These are phyloP conservation scores for Loriculus beryllinus DNA, from an alignment of 2,797 vertebrate genomes.

Conservation along the genomic window DNA sequence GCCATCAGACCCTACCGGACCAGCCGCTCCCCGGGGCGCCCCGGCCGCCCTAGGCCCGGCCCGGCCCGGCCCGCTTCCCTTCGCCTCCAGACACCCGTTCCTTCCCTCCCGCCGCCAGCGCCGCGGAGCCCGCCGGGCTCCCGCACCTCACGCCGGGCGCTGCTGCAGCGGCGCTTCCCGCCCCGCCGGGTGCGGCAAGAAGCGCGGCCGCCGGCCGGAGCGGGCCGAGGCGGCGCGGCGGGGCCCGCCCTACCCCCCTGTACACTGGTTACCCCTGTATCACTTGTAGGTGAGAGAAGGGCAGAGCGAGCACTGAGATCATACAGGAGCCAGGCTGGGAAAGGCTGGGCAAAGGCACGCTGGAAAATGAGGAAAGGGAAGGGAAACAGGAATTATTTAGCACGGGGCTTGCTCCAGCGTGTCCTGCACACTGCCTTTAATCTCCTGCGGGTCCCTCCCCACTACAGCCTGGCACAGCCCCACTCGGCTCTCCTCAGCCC, in stretches of 20 bases:
- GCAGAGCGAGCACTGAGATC: neutral
- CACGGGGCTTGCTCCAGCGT: constrained; percentile 33
- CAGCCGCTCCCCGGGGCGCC: neutral
- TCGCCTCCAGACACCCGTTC: neutral
- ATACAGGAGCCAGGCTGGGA: neutral
- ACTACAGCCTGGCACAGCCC: neutral
- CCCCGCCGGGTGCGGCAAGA: neutral
- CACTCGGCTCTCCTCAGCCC: neutral
- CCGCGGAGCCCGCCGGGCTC: neutral
- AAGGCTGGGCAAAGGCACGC: neutral
- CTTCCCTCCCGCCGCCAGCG: neutral
- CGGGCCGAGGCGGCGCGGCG: neutral
- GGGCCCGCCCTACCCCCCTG: neutral
- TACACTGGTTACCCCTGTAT: too few relatives aligned
- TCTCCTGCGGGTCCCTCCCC: neutral
- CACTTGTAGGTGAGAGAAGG: neutral
- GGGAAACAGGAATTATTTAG: constrained; percentile 54
- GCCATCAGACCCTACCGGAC: neutral
- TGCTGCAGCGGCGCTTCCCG: neutral
- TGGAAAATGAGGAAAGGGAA: constrained; percentile 12
- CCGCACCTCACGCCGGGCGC: neutral
- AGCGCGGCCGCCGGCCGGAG: neutral
- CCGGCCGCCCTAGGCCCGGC: neutral
- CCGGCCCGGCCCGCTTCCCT: neutral
- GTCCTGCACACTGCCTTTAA: constrained; percentile 16